Conservation (phyloP, 2,113 vertebrate genomes). For the Vombatus ursinus region DNA sequence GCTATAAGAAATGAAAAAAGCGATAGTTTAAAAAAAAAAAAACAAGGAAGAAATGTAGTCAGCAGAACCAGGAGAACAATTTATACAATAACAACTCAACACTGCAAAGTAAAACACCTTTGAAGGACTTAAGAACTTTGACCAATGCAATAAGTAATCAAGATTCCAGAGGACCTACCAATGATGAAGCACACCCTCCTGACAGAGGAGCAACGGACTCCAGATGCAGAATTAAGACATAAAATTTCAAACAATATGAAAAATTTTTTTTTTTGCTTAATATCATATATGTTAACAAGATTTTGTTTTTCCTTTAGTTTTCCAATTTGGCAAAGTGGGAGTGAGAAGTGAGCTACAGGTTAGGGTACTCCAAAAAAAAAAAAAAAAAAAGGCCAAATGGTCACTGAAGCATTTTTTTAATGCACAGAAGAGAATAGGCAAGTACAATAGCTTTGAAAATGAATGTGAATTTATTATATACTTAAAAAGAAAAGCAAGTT, state of each 20-base stretch:
- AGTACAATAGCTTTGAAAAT: background rate
- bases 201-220: background rate
- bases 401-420: background rate
- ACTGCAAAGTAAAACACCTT: background rate
- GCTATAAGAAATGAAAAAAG: background rate
- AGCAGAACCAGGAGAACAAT: background rate
- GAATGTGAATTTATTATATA: background rate
- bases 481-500: background rate
- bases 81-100: background rate
- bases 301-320: background rate
- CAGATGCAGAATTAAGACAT: background rate
- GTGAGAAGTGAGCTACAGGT: background rate
- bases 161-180: background rate
- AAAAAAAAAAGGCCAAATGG: background rate
- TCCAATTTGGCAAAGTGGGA: background rate
- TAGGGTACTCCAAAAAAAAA: background rate
- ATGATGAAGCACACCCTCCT: background rate
- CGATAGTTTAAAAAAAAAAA: background rate
- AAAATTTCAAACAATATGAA: background rate
- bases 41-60: background rate
- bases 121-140: background rate
- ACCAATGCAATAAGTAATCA: background rate
- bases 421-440: background rate
- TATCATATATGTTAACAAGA: background rate
- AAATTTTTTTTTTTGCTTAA: background rate